Conservation (phyloP, 1,140 invertebrate species). For the Drosophila mayri region DNA sequence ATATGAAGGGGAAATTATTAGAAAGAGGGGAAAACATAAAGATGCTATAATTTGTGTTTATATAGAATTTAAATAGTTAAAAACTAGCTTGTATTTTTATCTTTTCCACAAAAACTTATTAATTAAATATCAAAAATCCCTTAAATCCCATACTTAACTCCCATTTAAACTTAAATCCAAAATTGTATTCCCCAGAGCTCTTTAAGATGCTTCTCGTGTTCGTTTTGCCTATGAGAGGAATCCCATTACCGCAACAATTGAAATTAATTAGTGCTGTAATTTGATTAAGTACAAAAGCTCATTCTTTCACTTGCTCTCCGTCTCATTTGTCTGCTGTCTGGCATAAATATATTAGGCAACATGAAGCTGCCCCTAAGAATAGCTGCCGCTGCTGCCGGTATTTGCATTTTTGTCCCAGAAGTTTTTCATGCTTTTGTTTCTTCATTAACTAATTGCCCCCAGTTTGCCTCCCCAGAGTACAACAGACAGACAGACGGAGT, state of each 20-base stretch:
- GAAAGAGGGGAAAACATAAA: too few species aligned
- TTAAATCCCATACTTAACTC: neutral
- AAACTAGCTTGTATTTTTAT: too few species aligned
- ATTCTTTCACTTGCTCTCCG: conserved; percentile 27
- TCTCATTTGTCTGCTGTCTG: conserved; percentile 28
- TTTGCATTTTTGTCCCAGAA: conserved; percentile 42
- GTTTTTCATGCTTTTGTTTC: conserved; percentile 48
- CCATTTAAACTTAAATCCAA: neutral
- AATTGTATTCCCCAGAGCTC: conserved; percentile 14
- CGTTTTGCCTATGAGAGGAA: conserved; percentile 11
- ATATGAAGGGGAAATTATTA: neutral
- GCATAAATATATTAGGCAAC: conserved; percentile 45
- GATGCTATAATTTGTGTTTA: too few species aligned
- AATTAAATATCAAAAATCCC: neutral
- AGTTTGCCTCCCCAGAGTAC: conserved; percentile 10
- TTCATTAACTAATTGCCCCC: conserved; percentile 74
- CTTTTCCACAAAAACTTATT: neutral
- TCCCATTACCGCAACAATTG: conserved; percentile 59
- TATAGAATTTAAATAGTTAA: too few species aligned
- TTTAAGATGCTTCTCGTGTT: conserved; percentile 30
- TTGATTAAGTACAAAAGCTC: conserved; percentile 66
- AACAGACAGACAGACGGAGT: conserved; percentile 13
- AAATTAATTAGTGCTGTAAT: conserved; percentile 78
- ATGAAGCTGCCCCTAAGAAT: conserved; percentile 14
- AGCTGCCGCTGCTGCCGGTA: conserved; percentile 10